A percentile compares a stretch with the other conserved stretches of the same genome.
These are phyloP conservation scores for Pseudomyrmex dendroicus DNA, from an alignment of 1,140 invertebrate species.

Conservation along the genomic window DNA sequence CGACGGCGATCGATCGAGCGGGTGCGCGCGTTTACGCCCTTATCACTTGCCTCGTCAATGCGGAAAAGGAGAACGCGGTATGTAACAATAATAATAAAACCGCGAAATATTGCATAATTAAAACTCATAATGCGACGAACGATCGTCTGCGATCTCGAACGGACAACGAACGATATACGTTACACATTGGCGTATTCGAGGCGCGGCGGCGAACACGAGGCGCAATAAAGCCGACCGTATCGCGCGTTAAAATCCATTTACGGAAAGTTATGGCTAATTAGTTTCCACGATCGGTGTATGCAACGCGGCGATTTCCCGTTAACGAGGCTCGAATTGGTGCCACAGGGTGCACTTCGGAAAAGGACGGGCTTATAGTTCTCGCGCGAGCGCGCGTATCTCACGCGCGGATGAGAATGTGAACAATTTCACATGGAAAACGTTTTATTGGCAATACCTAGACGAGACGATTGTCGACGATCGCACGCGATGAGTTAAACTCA, in stretches of 20 bases:
- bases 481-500: background rate
- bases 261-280: constrained; percentile 73
- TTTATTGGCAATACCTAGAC: background rate
- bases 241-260: constrained; percentile 65
- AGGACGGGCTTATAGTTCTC: background rate
- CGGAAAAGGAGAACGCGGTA: background rate
- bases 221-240: constrained; percentile 54
- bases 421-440: background rate
- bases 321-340: constrained; percentile 53
- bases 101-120: constrained; percentile 31
- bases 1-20: constrained; percentile 30
- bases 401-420: constrained; percentile 17
- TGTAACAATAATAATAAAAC: constrained; percentile 38
- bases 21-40: constrained; percentile 4
- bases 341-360: background rate
- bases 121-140: background rate
- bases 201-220: constrained; percentile 1
- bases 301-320: constrained; percentile 66
- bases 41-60: constrained; percentile 2
- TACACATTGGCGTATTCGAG: background rate
- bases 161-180: background rate
- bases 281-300: constrained; percentile 46
- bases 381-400: background rate
- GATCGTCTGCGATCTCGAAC: constrained; percentile 2
- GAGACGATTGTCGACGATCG: background rate